These are phyloP conservation scores for Asarcornis scutulata DNA, from an alignment of 2,113 vertebrate species.

Conservation along the genomic window DNA sequence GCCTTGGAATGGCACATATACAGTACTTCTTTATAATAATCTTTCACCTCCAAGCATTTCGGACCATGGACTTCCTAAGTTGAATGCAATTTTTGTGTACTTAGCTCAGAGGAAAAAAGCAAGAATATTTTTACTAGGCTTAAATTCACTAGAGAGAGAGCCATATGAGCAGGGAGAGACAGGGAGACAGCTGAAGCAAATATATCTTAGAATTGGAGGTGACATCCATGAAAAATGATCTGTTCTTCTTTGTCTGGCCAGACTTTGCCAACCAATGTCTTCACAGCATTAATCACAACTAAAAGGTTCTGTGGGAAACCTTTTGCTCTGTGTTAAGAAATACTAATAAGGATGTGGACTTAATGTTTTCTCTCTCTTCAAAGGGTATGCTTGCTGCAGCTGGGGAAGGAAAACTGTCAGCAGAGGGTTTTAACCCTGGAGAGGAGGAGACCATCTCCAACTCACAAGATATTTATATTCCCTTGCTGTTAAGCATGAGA, in stretches of 20 bases:
- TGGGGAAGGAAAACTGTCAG: neutral
- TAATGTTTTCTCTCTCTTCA: neutral
- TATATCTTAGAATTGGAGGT: conserved; percentile 16
- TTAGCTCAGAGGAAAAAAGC: neutral
- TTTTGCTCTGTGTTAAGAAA: conserved; percentile 27
- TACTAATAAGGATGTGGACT: neutral
- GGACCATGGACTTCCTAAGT: neutral
- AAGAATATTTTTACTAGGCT: neutral
- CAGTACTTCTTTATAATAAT: neutral
- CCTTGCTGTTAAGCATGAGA: neutral
- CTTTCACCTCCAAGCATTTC: neutral
- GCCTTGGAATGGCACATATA: neutral
- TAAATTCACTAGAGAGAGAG: neutral
- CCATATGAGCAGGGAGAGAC: neutral
- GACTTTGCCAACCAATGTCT: neutral
- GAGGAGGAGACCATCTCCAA: neutral
- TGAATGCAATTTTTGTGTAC: neutral
- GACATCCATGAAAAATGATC: conserved; percentile 27
- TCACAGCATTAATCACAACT: conserved; percentile 7
- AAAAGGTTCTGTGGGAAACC: conserved; percentile 17
- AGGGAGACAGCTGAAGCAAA: neutral
- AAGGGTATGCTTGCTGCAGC: neutral
- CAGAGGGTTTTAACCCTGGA: neutral
- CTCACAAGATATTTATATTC: neutral
- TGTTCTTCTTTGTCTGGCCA: neutral